Evolutionary conservation across 2,888 invertebrate species (phyloP).

Genomic region (Heliothis peltigera): DNA sequence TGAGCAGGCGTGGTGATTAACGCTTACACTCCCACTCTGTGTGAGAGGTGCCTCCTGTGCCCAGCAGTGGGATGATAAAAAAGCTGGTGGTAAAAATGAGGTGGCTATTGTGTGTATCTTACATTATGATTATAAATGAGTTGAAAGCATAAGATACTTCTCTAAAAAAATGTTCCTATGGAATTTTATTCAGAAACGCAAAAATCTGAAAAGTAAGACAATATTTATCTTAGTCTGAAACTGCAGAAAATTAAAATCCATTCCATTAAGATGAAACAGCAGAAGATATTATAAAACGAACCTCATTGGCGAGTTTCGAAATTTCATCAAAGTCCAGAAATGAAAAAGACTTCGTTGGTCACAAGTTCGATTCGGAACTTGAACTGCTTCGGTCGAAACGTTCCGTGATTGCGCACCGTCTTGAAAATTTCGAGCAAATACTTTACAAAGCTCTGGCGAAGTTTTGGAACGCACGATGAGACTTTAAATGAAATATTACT

Average conservation of each 20-base stretch:
- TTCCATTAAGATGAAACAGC: constrained; percentile 43
- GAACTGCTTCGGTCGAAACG: constrained; percentile 77
- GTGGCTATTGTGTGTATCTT: no score
- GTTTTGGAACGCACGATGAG: constrained; percentile 61
- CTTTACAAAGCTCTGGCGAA: constrained; percentile 64
- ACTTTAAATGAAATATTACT: constrained; percentile 64
- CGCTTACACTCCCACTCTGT: no score
- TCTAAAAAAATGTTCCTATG: no score
- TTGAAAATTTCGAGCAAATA: constrained; percentile 79
- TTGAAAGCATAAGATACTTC: no score
- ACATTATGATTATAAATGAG: no score
- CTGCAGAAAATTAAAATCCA: constrained; percentile 11
- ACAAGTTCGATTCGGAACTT: constrained; percentile 79
- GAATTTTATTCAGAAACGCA: no score
- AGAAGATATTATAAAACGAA: constrained; percentile 72
- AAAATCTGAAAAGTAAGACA: no score
- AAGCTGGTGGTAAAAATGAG: no score
- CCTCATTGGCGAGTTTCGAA: constrained; percentile 77
- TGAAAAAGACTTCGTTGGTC: constrained; percentile 77
- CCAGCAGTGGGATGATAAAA: no score
- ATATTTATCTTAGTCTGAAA: neutral
- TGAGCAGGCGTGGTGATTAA: no score
- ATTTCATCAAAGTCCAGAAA: constrained; percentile 81
- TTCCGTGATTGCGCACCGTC: constrained; percentile 82
- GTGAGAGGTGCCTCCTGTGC: no score